Percentiles rank a stretch among this genome's conserved stretches.
phyloP scores from a whole-genome alignment of 2,888 invertebrate species.

The Therioaphis trifolii region DNA sequence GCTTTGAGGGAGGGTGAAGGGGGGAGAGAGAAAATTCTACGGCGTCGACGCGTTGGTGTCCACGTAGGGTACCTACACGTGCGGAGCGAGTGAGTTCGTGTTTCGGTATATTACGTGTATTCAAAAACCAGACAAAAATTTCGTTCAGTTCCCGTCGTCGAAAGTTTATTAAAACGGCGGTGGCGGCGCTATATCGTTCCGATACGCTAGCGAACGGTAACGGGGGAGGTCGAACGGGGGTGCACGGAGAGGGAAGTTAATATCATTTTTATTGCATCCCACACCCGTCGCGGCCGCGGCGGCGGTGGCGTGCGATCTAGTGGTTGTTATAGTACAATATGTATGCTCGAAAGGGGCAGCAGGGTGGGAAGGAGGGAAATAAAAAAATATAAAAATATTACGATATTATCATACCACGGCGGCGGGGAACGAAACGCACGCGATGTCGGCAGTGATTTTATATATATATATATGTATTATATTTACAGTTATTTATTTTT shows the following conservation, averaged over 20 bases:
- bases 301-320: constrained; percentile 23
- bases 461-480: too few relatives aligned
- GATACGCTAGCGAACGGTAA: neutral
- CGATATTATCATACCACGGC: constrained; percentile 32
- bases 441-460: constrained; percentile 40
- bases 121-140: neutral
- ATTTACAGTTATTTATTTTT: constrained; percentile 40
- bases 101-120: too few relatives aligned
- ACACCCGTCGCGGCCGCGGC: neutral
- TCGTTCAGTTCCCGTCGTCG: constrained; percentile 6
- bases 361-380: neutral
- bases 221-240: too few relatives aligned
- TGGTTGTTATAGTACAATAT: constrained; percentile 42
- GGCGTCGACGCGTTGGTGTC: too few relatives aligned
- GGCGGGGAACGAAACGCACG: constrained; percentile 9
- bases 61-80: too few relatives aligned
- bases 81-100: neutral
- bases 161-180: constrained; percentile 45
- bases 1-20: too few relatives aligned
- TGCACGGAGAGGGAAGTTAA: constrained; percentile 29
- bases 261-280: constrained; percentile 52
- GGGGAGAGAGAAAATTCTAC: too few relatives aligned
- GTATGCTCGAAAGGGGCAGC: neutral
- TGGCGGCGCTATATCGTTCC: constrained; percentile 19
- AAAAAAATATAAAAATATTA: neutral